Evolutionary conservation across 2,888 invertebrate genomes (phyloP), one percentile per base, ranked within the genome.

Genomic region (Parascotia fuliginaria): DNA sequence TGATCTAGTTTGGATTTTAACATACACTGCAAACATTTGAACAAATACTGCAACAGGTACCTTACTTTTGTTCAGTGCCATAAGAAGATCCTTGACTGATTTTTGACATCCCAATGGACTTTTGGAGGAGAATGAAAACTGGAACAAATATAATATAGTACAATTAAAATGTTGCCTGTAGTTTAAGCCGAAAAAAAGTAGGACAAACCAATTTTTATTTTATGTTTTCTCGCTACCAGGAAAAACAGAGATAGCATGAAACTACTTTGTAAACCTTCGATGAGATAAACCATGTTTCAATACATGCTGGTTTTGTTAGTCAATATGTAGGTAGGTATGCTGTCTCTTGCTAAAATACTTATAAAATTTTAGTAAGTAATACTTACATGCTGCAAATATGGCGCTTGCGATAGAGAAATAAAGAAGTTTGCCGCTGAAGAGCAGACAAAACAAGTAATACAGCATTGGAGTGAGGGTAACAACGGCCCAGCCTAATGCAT

Each of bases 41-140:
- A 34, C 28, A 16, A 65, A 70, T 71, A 71, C 67, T 72, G 64
- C 47, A 58, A 65, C 55, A 53, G 60, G 65, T 62, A 65, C 51
- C 58, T 78, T 93, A 94, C 66, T 93, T 90, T 52, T 93, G 93
- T 58, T 89, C 93, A 42, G 93, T 90, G 57, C 97, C 97, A 79
- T 97, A 97, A 4, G 95, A 95, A 19, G 97, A 97, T 29, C 95
- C 96, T 85, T 96, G 95, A 77, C 96, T 96, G 69, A 97, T 97
- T 86, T 97, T 95, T 1, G 97, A 96, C 94, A 96, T 95, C 42
- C 96, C 95, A 71, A 97, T 96, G 36, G 96, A 94, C 82, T 96
- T 96, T 73, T 96, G 94, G 85, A 97, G 94, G 16, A 96, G 88
- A 62, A 95, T 83, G 83, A 95, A 96, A 89, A 97, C 97, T 97